Percentiles rank a stretch among this genome's conserved stretches.
phyloP scores from a whole-genome alignment of 2,888 invertebrate species.

The Tetragnatha montana region DNA sequence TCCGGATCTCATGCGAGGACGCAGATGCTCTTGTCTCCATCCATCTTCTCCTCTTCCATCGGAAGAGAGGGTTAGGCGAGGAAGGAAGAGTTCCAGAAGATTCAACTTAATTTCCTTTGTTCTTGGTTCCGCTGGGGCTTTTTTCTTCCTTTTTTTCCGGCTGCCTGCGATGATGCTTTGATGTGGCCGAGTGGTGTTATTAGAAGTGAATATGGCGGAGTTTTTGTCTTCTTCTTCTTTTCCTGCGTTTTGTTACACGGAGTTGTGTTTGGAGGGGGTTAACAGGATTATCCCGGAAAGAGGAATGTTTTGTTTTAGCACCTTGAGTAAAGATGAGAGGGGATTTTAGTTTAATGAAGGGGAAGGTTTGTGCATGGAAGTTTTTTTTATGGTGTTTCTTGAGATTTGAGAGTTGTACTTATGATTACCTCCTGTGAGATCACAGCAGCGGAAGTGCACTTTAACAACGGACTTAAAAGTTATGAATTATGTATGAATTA shows the following conservation, averaged over 20 bases:
- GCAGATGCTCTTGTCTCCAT: conserved; percentile 24
- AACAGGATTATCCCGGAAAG: not conserved
- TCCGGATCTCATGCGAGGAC: conserved; percentile 17
- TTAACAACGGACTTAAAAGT: too few species aligned
- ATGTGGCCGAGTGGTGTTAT: not conserved
- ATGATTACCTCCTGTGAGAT: too few species aligned
- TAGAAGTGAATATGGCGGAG: not conserved
- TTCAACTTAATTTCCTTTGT: conserved; percentile 32
- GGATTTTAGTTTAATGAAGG: too few species aligned
- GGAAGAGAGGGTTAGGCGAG: conserved; percentile 20
- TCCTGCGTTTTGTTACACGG: not conserved
- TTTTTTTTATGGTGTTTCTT: not conserved
- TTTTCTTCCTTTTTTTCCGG: conserved; percentile 1
- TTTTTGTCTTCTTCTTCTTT: not conserved
- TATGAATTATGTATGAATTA: too few species aligned
- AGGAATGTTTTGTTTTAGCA: not conserved
- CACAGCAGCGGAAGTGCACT: too few species aligned
- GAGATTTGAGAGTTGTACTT: not conserved
- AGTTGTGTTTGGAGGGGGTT: not conserved
- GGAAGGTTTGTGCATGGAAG: not conserved
- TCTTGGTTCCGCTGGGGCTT: conserved; percentile 7
- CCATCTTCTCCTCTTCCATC: conserved; percentile 1
- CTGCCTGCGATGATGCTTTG: not conserved
- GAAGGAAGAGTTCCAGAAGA: conserved; percentile 16
- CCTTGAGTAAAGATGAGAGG: not conserved